Evolutionary conservation across 2,797 vertebrate species (phyloP).

Genomic region (Eidolon dupreanum): DNA sequence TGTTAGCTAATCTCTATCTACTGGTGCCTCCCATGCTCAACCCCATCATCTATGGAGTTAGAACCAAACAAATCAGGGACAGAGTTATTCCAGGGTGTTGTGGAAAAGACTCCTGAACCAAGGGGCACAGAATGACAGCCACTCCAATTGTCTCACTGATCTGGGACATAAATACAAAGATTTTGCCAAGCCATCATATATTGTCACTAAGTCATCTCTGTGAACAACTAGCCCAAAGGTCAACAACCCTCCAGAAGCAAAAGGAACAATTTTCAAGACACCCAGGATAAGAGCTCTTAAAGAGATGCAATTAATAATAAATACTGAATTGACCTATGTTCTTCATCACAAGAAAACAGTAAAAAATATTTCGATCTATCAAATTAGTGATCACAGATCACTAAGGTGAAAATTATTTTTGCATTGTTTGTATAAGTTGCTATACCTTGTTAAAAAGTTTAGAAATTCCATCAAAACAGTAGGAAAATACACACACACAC

Average conservation of each 20-base stretch:
- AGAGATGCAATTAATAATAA: background rate
- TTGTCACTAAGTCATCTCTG: background rate
- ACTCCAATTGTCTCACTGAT: too few species aligned
- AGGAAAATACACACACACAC: background rate
- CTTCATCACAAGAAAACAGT: background rate
- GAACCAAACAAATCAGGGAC: conserved; percentile 77
- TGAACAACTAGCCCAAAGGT: background rate
- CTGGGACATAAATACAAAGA: background rate
- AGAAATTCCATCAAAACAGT: background rate
- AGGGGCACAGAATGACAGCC: rapidly evolving
- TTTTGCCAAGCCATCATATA: background rate
- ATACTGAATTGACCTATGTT: background rate
- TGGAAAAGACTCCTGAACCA: background rate
- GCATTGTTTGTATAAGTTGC: background rate
- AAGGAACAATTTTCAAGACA: background rate
- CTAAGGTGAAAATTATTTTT: background rate
- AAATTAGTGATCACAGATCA: background rate
- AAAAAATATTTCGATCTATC: background rate
- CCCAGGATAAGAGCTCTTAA: background rate
- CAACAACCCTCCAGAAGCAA: background rate
- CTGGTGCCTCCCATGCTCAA: conserved; percentile 78
- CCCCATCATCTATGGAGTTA: conserved; percentile 77
- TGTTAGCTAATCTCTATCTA: conserved; percentile 62
- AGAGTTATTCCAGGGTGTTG: conserved; percentile 11
- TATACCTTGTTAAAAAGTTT: background rate